A percentile compares a stretch with the other conserved stretches of the same genome.
Evolutionary conservation across 2,888 invertebrate species (phyloP).

Genomic region (Tetheella fluctuosa): DNA sequence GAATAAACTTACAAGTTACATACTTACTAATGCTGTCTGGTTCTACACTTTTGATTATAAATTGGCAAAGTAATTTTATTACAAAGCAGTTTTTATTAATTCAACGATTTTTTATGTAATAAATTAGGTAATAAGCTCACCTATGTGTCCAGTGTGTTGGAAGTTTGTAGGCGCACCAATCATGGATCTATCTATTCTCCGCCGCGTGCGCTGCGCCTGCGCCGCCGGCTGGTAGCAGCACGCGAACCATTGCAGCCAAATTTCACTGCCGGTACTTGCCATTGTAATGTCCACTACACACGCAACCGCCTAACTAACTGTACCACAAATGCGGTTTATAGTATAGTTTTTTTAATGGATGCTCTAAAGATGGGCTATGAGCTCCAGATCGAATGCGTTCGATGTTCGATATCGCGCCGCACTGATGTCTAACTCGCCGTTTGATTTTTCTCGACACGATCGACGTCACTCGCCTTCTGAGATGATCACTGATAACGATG

Average conservation of each 20-base stretch:
- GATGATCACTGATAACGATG: constrained; percentile 67
- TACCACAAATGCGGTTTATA: background rate
- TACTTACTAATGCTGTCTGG: background rate
- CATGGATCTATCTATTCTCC: constrained; percentile 96
- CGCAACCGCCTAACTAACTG: constrained; percentile 32
- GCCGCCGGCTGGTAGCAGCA: constrained; percentile 94
- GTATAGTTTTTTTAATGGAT: constrained; percentile 21
- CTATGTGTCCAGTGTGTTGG: constrained; percentile 92
- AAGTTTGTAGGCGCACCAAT: constrained; percentile 98
- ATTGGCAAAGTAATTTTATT: too few species aligned
- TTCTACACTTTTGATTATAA: background rate
- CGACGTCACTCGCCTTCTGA: constrained; percentile 37
- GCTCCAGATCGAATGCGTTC: constrained; percentile 41
- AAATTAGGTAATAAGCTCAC: constrained; percentile 59
- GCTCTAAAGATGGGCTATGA: constrained; percentile 37
- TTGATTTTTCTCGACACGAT: constrained; percentile 33
- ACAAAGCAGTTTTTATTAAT: background rate
- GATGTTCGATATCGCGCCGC: constrained; percentile 40
- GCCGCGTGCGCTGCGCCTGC: constrained; percentile 88
- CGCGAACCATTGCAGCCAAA: constrained; percentile 96
- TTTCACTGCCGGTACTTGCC: constrained; percentile 90
- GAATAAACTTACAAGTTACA: too few species aligned
- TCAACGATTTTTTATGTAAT: too few species aligned
- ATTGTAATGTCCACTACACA: constrained; percentile 71
- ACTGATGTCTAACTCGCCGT: constrained; percentile 34